Evolutionary conservation across 2,797 vertebrate species (phyloP).

Genomic region (Meda fulgida): DNA sequence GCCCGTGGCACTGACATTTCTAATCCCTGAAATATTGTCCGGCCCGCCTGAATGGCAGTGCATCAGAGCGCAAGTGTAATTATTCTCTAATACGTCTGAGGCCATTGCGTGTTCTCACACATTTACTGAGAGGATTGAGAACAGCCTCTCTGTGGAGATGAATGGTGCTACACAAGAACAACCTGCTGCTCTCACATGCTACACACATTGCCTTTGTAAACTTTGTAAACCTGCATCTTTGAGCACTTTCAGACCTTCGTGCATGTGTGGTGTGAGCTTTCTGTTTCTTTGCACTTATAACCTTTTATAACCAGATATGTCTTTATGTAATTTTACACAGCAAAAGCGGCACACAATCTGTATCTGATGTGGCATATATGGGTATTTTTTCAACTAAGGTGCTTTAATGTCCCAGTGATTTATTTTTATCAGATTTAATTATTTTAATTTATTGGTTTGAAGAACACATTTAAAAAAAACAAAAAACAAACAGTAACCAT

Average conservation of each 20-base stretch:
- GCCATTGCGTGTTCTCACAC: conserved; percentile 84
- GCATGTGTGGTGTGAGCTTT: background rate
- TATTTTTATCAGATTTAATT: background rate
- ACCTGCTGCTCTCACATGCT: conserved; percentile 71
- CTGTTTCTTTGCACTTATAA: background rate
- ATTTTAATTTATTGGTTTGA: background rate
- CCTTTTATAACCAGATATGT: too few relatives aligned
- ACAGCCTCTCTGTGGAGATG: conserved; percentile 64
- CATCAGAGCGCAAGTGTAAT: conserved; percentile 77
- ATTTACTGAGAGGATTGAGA: conserved; percentile 79
- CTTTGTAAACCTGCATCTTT: conserved; percentile 1
- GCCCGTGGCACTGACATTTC: conserved; percentile 77
- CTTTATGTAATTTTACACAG: background rate
- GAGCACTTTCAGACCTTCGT: background rate
- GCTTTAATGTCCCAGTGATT: background rate
- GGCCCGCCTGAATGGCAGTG: conserved; percentile 67
- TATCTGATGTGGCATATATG: background rate
- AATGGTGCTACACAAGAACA: conserved; percentile 32
- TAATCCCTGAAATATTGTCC: conserved; percentile 74
- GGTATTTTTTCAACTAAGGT: background rate
- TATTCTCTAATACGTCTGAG: conserved; percentile 83
- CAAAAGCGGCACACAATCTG: background rate
- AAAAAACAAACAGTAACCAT: too few relatives aligned
- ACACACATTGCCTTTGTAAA: conserved; percentile 65
- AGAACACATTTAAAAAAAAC: background rate